Evolutionary conservation across 1,140 invertebrate genomes (phyloP), one percentile per base, ranked within the genome.

Genomic region (Coboldia fuscipes): DNA sequence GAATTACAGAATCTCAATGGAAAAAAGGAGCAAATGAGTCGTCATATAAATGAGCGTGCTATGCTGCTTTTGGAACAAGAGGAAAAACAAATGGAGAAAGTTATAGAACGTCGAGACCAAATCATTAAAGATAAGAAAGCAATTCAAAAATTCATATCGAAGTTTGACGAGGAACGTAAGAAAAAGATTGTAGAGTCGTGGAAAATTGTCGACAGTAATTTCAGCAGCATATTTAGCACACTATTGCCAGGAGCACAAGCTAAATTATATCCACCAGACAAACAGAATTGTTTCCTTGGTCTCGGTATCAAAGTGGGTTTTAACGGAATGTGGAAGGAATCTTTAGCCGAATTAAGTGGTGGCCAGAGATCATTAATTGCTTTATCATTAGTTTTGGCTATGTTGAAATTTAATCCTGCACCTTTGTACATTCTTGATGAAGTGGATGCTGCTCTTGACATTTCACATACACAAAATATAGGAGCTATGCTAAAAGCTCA

Each of bases 371-470:
- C 93, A 3, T 63, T 99, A 14, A 90, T 97, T 17, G 94, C 94
- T 1, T 61, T 99, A 16, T 97, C 94, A 3, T 66, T 99, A 6
- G 92, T 98, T 42, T 65, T 99, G 39, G 82, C 94, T 17, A 84
- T 99, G 77, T 59, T 98, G 38, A 66, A 90, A 36, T 99, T 94
- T 58, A 94, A 94, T 48, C 94, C 96, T 4, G 96, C 96, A 10
- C 96, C 94, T 2, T 63, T 99, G 9, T 99, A 99, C 51, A 97
- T 99, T 57, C 64, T 99, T 44, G 96, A 99, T 54, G 94, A 99
- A 65, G 88, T 99, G 29, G 96, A 99, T 58, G 92, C 96, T 5
- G 96, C 96, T 4, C 61, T 99, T 3, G 96, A 99, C 65, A 68
- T 97, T 16, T 93, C 85, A 2, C 96, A 99, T 54, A 99, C 96